phyloP scores from a whole-genome alignment of 2,888 invertebrate genomes.

The Mythimna ferrago region DNA sequence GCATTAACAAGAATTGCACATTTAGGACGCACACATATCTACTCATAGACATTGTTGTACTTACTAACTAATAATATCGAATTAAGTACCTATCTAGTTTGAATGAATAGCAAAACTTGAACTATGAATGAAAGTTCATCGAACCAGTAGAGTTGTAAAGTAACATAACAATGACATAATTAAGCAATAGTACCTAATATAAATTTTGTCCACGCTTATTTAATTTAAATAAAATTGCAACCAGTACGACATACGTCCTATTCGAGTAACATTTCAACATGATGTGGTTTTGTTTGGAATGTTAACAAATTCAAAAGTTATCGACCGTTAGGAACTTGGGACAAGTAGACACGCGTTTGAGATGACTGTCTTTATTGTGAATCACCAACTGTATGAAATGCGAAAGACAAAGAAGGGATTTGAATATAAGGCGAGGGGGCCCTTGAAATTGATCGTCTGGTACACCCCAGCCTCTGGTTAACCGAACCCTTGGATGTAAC shows the following conservation, averaged over 20 bases:
- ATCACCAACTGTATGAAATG: slow-evolving; percentile 85
- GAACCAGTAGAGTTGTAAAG: slow-evolving; percentile 43
- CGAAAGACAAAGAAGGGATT: slow-evolving; percentile 89
- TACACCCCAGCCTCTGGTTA: slow-evolving; percentile 87
- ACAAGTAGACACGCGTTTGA: slow-evolving; percentile 64
- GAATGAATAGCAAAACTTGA: slow-evolving; percentile 6
- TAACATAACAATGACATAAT: slow-evolving; percentile 34
- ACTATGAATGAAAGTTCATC: slow-evolving; percentile 55
- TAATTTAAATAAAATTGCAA: slow-evolving; percentile 24
- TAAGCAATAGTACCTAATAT: slow-evolving; percentile 25
- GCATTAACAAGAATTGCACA: slow-evolving; percentile 77
- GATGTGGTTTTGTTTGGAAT: slow-evolving; percentile 38
- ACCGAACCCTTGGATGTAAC: slow-evolving; percentile 80
- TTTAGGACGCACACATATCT: slow-evolving; percentile 65
- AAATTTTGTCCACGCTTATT: slow-evolving; percentile 36
- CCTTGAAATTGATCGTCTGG: slow-evolving; percentile 89
- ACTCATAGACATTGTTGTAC: slow-evolving; percentile 12
- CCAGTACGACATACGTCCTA: slow-evolving; percentile 12
- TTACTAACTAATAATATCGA: slow-evolving; percentile 6
- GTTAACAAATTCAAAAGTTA: slow-evolving; percentile 52
- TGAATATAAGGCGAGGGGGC: slow-evolving; percentile 87
- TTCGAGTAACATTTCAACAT: slow-evolving; percentile 4
- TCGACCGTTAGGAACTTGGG: slow-evolving; percentile 54
- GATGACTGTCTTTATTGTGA: slow-evolving; percentile 78
- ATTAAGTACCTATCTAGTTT: slow-evolving; percentile 9